These are phyloP conservation scores for Coregonus sp. DNA, from an alignment of 2,797 vertebrate species.

Conservation along the genomic window DNA sequence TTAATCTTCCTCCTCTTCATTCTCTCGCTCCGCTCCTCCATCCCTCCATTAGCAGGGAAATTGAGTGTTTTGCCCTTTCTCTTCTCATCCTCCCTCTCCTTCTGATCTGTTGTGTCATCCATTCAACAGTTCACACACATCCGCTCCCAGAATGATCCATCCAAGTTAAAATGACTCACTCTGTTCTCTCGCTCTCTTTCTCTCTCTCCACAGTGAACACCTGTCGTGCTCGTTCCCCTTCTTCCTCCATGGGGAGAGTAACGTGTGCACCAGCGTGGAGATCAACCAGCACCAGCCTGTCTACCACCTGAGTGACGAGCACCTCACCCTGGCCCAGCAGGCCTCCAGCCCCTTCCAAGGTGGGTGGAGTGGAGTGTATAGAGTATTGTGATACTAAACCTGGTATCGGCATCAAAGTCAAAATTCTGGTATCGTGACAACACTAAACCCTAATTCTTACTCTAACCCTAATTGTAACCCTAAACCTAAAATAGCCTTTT, in stretches of 20 bases:
- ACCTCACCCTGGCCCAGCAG: conserved; percentile 92
- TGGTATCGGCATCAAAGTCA: too few species aligned
- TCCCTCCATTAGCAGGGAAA: background rate
- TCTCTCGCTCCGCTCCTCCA: background rate
- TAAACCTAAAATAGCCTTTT: too few species aligned
- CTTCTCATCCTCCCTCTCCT: conserved; percentile 6
- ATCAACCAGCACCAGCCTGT: conserved; percentile 98
- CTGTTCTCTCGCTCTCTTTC: conserved; percentile 14
- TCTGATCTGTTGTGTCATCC: background rate
- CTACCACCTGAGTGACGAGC: conserved; percentile 94
- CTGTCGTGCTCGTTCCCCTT: conserved; percentile 98
- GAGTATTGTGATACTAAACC: too few species aligned
- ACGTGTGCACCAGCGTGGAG: conserved; percentile 98
- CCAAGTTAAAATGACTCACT: background rate
- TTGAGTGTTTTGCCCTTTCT: background rate
- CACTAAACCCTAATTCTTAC: too few species aligned
- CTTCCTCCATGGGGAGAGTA: conserved; percentile 97
- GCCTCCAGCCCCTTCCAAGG: conserved; percentile 96
- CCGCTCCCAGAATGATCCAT: background rate
- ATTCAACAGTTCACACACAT: background rate
- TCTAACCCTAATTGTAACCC: too few species aligned
- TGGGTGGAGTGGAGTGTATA: conserved; percentile 53
- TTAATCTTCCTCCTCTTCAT: conserved; percentile 30
- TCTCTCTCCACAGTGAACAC: conserved; percentile 83
- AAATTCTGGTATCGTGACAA: too few species aligned